Percentiles rank a stretch among this genome's conserved stretches.
Conservation (phyloP, 2,797 vertebrate genomes). For the Crypturellus tataupa region DNA sequence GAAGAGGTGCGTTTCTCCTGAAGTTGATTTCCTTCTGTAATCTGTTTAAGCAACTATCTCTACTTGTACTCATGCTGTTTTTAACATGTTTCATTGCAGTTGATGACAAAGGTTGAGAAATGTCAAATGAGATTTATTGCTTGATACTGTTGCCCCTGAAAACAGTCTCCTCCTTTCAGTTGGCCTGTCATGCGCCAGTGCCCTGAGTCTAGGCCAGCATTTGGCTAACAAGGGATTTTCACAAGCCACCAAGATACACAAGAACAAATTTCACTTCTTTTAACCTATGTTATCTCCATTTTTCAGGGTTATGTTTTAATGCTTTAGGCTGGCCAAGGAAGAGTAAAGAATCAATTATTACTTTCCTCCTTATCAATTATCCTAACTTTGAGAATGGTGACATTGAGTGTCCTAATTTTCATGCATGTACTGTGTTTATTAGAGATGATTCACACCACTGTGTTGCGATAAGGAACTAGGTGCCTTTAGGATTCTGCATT, state of each 20-base stretch:
- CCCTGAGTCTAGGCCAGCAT: not conserved
- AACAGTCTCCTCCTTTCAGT: not conserved
- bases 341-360: not conserved
- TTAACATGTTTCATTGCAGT: not conserved
- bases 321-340: not conserved
- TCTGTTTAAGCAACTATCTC: not conserved
- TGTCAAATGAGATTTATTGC: not conserved
- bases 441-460: not conserved
- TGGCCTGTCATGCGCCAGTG: not conserved
- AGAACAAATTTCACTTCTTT: not conserved
- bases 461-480: rapidly evolving
- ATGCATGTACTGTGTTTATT: not conserved
- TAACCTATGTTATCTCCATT: not conserved
- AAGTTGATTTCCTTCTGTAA: not conserved
- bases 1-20: slow-evolving; percentile 86
- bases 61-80: not conserved
- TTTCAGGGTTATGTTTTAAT: not conserved
- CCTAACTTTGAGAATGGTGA: not conserved
- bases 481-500: not conserved
- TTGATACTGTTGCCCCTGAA: not conserved
- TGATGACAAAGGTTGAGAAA: not conserved
- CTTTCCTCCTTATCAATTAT: not conserved
- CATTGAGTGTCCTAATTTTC: not conserved
- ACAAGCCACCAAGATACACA: not conserved
- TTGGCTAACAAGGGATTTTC: not conserved